Base-by-base conservation (phyloP, 1,140 invertebrate species). In the Monochamus saltuarius region DNA sequence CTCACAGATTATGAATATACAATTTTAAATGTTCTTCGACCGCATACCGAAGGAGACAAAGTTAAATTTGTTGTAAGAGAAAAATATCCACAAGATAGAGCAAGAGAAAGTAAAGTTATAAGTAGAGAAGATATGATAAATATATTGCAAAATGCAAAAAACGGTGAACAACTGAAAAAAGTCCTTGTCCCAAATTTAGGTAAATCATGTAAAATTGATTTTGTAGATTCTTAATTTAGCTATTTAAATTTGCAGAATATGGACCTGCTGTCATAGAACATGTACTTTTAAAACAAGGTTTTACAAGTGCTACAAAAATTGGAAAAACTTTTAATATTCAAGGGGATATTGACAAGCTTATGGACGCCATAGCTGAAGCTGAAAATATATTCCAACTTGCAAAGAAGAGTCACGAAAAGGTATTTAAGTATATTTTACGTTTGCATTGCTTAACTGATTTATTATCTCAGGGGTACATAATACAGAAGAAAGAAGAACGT, bases 21-120 rank as follows among this genome's bases (percentile, higher is more conserved):
- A 0, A 99, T 98, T 68, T 80, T 99, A 0, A 95, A 97, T 81
- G 89, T 99, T 38, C 77, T 99, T 1, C 80, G 98, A 47, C 94
- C 95, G 1, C 89, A 98, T 70, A 92, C 90, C 10, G 95, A 97
- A 78, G 92, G 91, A 40, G 94, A 97, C 75, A 92, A 95, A 80
- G 84, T 97, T 8, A 89, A 88, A 68, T 94, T 97, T 85, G 90
- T 90, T 57, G 94, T 98, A 0, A 87, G 85, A 72, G 93, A 98
- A 75, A 93, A 87, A 72, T 98, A 96, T 81, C 93, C 94, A n/a
- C 67, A 88, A 11, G 84, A 89, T 57, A 78, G 86, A 72, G 91
- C 88, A 0, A 87, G 87, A 73, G 82, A 83, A 60, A 79, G 79
- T 62, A 81, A 79, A 66, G 79, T 83, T 7, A 78, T 82, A 1